phyloP scores from a whole-genome alignment of 2,797 vertebrate genomes.

The Chaunax sp. region DNA sequence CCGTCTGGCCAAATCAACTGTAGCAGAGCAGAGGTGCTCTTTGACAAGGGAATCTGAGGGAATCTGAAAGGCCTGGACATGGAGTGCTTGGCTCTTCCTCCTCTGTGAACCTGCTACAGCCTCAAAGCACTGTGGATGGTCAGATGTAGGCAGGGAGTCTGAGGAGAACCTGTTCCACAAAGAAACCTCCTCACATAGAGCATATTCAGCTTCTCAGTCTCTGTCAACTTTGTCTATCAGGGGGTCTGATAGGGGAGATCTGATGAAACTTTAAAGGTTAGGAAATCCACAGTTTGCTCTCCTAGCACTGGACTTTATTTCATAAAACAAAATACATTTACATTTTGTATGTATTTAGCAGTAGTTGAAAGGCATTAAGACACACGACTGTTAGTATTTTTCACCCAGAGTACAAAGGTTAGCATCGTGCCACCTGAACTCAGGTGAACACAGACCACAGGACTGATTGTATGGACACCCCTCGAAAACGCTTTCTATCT shows the following conservation, averaged over 20 bases:
- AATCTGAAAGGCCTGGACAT: slow-evolving; percentile 84
- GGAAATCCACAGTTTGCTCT: not conserved
- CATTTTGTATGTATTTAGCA: too few species aligned
- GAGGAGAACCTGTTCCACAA: slow-evolving; percentile 29
- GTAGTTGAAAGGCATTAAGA: too few species aligned
- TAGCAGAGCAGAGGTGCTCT: slow-evolving; percentile 88
- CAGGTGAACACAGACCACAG: not conserved
- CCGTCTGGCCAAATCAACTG: slow-evolving; percentile 78
- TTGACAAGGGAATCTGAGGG: slow-evolving; percentile 90
- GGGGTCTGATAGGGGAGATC: not conserved
- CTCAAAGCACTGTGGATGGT: slow-evolving; percentile 84
- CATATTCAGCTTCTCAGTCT: slow-evolving; percentile 19
- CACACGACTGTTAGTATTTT: too few species aligned
- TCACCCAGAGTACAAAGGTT: too few species aligned
- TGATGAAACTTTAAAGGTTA: slow-evolving; percentile 6
- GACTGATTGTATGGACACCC: not conserved
- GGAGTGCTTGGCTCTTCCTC: slow-evolving; percentile 88
- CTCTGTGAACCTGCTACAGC: slow-evolving; percentile 88
- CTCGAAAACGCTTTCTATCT: not conserved
- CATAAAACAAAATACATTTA: too few species aligned
- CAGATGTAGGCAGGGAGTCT: slow-evolving; percentile 50
- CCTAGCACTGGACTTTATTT: too few species aligned
- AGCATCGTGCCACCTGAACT: not conserved
- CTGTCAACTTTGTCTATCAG: slow-evolving; percentile 12
- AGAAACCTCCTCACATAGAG: slow-evolving; percentile 31